These are phyloP conservation scores for Macropis europaea DNA, from an alignment of 2,888 invertebrate species.

Conservation along the genomic window DNA sequence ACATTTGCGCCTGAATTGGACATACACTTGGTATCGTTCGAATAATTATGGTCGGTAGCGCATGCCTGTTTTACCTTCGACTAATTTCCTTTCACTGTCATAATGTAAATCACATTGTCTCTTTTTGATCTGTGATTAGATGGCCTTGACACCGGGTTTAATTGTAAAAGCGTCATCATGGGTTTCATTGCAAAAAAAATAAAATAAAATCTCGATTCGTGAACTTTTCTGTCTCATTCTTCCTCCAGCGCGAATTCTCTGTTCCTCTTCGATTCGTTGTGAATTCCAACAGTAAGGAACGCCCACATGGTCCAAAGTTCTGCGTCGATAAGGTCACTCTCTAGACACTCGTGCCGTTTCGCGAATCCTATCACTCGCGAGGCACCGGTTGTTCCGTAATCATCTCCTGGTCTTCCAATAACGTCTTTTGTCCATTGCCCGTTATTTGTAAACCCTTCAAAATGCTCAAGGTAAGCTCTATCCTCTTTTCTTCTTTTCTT, in stretches of 20 bases:
- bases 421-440: neutral
- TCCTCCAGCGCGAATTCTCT: neutral
- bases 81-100: too few species aligned
- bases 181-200: too few species aligned
- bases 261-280: neutral
- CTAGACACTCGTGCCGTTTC: neutral
- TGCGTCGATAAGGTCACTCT: neutral
- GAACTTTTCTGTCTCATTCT: neutral
- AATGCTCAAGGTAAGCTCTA: slow-evolving; percentile 29
- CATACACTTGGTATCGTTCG: too few species aligned
- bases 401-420: neutral
- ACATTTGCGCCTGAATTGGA: too few species aligned
- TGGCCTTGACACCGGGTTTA: too few species aligned
- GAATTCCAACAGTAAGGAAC: neutral
- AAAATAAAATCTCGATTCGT: neutral
- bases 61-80: too few species aligned
- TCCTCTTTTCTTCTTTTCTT: neutral
- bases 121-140: too few species aligned
- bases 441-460: neutral
- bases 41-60: too few species aligned
- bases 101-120: too few species aligned
- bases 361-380: neutral
- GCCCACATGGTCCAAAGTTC: slow-evolving; percentile 17
- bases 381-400: neutral
- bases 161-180: too few species aligned